Evolutionary conservation across 2,797 vertebrate species (phyloP), one percentile per base, ranked within the genome.

Genomic region (Acropternis orthonyx): DNA sequence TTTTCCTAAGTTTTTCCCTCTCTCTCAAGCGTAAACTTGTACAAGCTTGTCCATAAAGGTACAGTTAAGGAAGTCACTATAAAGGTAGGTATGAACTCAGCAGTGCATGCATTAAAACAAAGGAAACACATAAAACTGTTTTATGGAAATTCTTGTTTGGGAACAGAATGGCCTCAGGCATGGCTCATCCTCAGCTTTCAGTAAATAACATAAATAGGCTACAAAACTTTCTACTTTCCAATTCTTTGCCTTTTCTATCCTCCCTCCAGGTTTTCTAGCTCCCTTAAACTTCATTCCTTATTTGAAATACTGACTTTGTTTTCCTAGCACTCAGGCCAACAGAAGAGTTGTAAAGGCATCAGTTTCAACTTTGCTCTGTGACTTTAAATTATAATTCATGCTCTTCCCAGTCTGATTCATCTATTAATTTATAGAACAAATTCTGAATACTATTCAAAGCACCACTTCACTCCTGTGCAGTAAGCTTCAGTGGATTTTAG

Each of bases 51-150:
- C 46, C 81, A 54, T 32, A 89, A 51, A 46, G 4, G 5, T 28
- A 46, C 4, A 44, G 9, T 46, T 78, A 68, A 52, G 17, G 43
- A 62, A 85, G 16, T 41, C 12, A 63, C 56, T 28, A 74, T n/a
- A 68, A 90, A 90, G 34, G 34, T 20, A 75, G 7, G 34, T 27
- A 80, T 22, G 24, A 94, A 90, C 19, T 65, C 73, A 56, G 27
- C 21, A 92, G 37, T 13, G n/a, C 44, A 58, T 2, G 16, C 26
- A 72, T 61, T 46, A 14, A 73, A 68, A 76, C 37, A 11, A 14
- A 7, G 15, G 9, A 49, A 30, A 11, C 7, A 56, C 0, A 0
- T 5, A 11, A 46, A 44, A 39, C 41, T 4, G 13, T 39, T 72
- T 88, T 20, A 63, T 7, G 9, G 41, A 86, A 88, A 46, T 10